Evolutionary conservation across 2,888 invertebrate species (phyloP).

Genomic region (Abrostola triplasia): DNA sequence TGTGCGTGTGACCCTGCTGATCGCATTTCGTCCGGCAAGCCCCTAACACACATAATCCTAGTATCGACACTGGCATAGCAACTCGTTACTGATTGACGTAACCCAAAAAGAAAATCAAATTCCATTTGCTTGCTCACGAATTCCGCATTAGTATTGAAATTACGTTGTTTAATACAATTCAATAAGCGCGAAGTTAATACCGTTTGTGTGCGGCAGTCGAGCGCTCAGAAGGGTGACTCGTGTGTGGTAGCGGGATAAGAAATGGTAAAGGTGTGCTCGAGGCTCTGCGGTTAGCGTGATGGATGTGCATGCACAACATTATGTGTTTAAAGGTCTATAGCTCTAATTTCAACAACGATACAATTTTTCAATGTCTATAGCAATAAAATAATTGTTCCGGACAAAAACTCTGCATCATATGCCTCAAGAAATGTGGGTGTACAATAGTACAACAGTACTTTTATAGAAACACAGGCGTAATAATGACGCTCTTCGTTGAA

Average conservation of each 20-base stretch:
- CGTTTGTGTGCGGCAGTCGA: neutral
- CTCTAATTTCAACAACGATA: no score
- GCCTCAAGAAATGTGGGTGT: no score
- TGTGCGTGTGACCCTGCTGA: neutral
- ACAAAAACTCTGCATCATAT: no score
- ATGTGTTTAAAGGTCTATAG: no score
- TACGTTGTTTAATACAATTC: constrained; percentile 50
- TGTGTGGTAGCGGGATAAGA: neutral
- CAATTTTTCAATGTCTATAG: no score
- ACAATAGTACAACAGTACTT: no score
- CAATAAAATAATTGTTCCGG: no score
- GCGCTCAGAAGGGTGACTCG: constrained; percentile 10
- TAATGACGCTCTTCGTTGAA: no score
- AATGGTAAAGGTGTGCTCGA: neutral
- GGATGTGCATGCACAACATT: no score
- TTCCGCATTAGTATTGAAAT: constrained; percentile 48
- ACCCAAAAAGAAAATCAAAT: constrained; percentile 42
- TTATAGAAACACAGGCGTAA: no score
- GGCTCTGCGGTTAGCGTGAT: no score
- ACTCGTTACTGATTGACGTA: constrained; percentile 19
- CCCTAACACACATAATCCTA: neutral
- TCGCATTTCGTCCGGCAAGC: neutral
- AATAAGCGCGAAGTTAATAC: constrained; percentile 43
- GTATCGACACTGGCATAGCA: neutral
- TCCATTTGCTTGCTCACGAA: constrained; percentile 47